These are phyloP conservation scores for Muscidifurax raptorellus DNA, from an alignment of 1,140 invertebrate species.

Conservation along the genomic window DNA sequence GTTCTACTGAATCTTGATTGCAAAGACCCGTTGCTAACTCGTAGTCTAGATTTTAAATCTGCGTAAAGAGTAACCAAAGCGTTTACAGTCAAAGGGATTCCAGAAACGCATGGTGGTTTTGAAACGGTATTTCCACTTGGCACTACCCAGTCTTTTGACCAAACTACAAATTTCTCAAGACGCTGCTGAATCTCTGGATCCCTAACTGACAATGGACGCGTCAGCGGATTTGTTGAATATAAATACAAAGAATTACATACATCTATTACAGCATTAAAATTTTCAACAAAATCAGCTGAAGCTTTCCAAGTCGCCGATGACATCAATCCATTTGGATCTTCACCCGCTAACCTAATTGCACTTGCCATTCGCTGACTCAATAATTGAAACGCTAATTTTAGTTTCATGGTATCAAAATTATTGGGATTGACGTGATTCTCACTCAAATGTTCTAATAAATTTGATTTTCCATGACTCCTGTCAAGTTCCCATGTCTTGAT, in stretches of 20 bases:
- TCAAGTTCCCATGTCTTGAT: slow-evolving; percentile 51
- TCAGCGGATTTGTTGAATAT: slow-evolving; percentile 27
- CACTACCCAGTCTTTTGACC: slow-evolving; percentile 46
- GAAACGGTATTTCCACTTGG: too few relatives aligned
- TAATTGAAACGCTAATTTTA: slow-evolving; percentile 53
- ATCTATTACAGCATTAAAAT: slow-evolving; percentile 54
- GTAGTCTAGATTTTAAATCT: slow-evolving; percentile 42
- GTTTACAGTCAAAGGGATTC: slow-evolving; percentile 5
- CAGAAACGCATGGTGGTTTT: slow-evolving; percentile 8
- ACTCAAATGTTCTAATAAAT: slow-evolving; percentile 55
- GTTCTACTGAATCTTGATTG: slow-evolving; percentile 58
- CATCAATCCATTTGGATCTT: slow-evolving; percentile 26
- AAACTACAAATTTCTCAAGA: slow-evolving; percentile 48
- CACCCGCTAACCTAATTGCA: slow-evolving; percentile 50
- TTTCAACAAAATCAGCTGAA: slow-evolving; percentile 46
- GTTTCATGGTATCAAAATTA: slow-evolving; percentile 57
- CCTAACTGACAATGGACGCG: slow-evolving; percentile 45
- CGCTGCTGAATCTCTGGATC: slow-evolving; percentile 48
- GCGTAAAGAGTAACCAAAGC: neutral
- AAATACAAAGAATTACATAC: slow-evolving; percentile 44
- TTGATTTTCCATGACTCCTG: slow-evolving; percentile 37
- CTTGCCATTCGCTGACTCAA: slow-evolving; percentile 40
- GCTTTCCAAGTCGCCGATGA: slow-evolving; percentile 48
- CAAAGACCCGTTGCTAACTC: slow-evolving; percentile 52
- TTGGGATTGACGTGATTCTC: slow-evolving; percentile 54